These are phyloP conservation scores for Cardiocondyla obscurior DNA, from an alignment of 1,140 invertebrate species.

Conservation along the genomic window DNA sequence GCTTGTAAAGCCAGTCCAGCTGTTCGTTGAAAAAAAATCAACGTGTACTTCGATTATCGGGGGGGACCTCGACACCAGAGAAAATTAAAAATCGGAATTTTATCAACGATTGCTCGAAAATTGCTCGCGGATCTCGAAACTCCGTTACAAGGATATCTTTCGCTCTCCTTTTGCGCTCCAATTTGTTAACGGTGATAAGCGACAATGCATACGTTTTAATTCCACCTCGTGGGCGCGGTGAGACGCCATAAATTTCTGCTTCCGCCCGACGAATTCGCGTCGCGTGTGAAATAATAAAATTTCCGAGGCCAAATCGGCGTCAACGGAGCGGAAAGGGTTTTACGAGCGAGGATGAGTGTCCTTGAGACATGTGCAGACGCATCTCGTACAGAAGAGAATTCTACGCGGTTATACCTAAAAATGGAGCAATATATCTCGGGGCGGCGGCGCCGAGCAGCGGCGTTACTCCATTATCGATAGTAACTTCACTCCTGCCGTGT, in stretches of 20 bases:
- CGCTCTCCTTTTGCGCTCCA: not conserved
- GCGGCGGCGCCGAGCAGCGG: slow-evolving; percentile 11
- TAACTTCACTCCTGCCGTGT: slow-evolving; percentile 38
- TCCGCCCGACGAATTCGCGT: slow-evolving; percentile 4
- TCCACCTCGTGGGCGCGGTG: not conserved
- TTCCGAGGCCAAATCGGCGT: slow-evolving; percentile 30
- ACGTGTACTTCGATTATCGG: slow-evolving; percentile 21
- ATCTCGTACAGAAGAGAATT: slow-evolving; percentile 21
- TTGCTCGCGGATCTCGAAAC: not conserved
- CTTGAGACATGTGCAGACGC: slow-evolving; percentile 41
- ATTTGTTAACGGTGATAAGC: slow-evolving; percentile 22
- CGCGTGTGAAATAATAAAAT: slow-evolving; percentile 39
- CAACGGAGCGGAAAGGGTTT: slow-evolving; percentile 36
- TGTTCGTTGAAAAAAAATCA: not conserved
- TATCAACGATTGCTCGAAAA: not conserved
- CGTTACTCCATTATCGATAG: slow-evolving; percentile 51
- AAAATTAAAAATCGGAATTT: slow-evolving; percentile 5
- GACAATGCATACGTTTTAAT: slow-evolving; percentile 21
- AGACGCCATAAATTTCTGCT: slow-evolving; percentile 8
- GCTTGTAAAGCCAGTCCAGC: not conserved
- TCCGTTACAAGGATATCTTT: slow-evolving; percentile 15
- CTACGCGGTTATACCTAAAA: slow-evolving; percentile 39
- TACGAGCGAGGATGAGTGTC: slow-evolving; percentile 38
- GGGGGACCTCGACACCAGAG: not conserved
- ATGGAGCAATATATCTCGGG: slow-evolving; percentile 47